A percentile compares a stretch with the other conserved stretches of the same genome.
Conservation (phyloP, 2,797 vertebrate genomes). For the Pseudochaenichthys georgianus region DNA sequence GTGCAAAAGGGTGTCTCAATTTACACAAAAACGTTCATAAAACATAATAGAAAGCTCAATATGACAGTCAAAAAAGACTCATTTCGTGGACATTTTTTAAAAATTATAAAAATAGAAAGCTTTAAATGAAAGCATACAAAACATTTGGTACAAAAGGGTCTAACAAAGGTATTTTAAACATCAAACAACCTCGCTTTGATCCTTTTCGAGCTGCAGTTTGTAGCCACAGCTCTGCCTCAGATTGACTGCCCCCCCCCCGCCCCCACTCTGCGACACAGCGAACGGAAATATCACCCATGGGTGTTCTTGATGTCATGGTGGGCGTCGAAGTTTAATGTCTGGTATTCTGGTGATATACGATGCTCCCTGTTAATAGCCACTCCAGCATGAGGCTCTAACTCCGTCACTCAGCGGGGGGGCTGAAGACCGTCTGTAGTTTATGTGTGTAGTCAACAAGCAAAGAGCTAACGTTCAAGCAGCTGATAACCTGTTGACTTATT, state of each 20-base stretch:
- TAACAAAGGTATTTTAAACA: neutral
- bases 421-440: neutral
- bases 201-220: slow-evolving; percentile 8
- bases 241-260: slow-evolving; percentile 29
- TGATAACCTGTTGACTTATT: neutral
- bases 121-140: neutral
- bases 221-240: slow-evolving; percentile 13
- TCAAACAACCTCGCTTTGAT: neutral
- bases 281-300: slow-evolving; percentile 70
- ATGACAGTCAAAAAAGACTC: neutral
- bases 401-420: neutral
- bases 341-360: slow-evolving; percentile 73
- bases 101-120: neutral
- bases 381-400: slow-evolving; percentile 60
- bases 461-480: slow-evolving; percentile 31
- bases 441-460: slow-evolving; percentile 37
- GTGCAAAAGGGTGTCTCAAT: neutral
- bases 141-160: neutral
- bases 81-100: neutral
- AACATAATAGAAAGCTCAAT: neutral
- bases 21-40: neutral
- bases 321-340: slow-evolving; percentile 65
- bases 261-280: slow-evolving; percentile 25
- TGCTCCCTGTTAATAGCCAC: slow-evolving; percentile 58
- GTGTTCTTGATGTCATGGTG: slow-evolving; percentile 54